Percentiles rank a stretch among this genome's conserved stretches.
These are phyloP conservation scores for Chloebia gouldiae DNA, from an alignment of 2,113 vertebrate genomes.

Conservation along the genomic window DNA sequence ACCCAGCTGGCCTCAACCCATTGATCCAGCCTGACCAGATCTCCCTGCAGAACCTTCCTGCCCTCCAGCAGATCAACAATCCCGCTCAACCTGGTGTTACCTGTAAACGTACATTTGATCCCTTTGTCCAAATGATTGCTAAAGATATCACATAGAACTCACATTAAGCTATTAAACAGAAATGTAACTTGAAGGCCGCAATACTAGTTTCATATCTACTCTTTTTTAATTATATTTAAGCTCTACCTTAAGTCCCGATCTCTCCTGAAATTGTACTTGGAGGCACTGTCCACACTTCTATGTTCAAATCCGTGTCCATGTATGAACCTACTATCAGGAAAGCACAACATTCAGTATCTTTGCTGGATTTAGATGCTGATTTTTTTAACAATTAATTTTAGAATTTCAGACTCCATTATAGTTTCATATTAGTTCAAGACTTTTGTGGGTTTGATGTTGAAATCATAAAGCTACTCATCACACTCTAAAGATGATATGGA, in stretches of 20 bases:
- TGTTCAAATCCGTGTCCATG: background rate
- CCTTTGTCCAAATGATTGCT: background rate
- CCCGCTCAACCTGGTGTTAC: rapidly evolving
- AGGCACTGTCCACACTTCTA: background rate
- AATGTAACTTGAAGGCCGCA: rapidly evolving
- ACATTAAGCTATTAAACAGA: background rate
- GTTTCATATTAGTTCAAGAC: background rate
- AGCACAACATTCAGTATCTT: background rate
- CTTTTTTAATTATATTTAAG: background rate
- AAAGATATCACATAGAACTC: background rate
- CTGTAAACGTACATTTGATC: background rate
- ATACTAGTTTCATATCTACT: background rate
- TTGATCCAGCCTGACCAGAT: background rate
- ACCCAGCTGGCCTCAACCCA: rapidly evolving
- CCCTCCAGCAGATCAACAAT: background rate
- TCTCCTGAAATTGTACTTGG: background rate
- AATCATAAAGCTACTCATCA: background rate
- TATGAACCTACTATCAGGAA: background rate
- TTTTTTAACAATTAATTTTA: background rate
- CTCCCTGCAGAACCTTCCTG: background rate
- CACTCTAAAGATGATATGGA: background rate
- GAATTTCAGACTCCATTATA: background rate
- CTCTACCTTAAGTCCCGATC: background rate
- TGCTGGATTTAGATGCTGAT: background rate
- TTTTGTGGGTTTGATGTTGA: background rate